Evolutionary conservation across 2,797 vertebrate genomes (phyloP), one percentile per base, ranked within the genome.

Genomic region (Somateria mollissima): DNA sequence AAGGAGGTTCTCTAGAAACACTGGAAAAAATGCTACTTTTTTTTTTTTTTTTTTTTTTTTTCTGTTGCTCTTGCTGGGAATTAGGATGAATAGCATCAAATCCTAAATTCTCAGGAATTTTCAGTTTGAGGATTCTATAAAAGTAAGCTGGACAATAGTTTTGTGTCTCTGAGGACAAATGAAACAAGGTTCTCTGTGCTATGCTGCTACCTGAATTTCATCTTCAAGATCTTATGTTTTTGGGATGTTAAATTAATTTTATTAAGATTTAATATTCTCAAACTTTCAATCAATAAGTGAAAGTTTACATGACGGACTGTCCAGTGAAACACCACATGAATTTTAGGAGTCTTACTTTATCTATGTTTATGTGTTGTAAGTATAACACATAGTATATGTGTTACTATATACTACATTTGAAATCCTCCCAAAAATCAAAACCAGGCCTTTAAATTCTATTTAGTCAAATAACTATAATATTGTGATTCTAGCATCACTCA

Each of bases 81-180:
- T 70, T 19, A 49, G 18, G 6, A 12, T 66, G 5, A 61, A 82
- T 13, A 53, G 0, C 10, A 71, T 5, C 0, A 3, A 10, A 21
- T 75, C 32, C 9, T 69, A 39, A 47, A 2, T 39, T 79, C 11
- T 73, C 13, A n/a, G 24, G 11, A 70, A 72, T 69, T 73, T 84
- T 32, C 20, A 47, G 10, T 10, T 34, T 70, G 24, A 53, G 78
- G 62, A 49, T 16, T 51, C n/a, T n/a, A 11, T 51, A 61, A 61
- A 85, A 77, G 21, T 24, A 3, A 87, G 7, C 37, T 61, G 32
- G 9, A 2, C 11, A 24, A 8, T 58, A 71, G 18, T n/a, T 67
- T 61, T 80, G 2, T 56, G 13, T 53, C 14, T 71, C 14, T 66
- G 47, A 47, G 21, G n/a, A 56, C 7, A 75, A 71, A 62, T 10